Evolutionary conservation across 2,113 vertebrate species (phyloP).

Genomic region (Labeo catla): DNA sequence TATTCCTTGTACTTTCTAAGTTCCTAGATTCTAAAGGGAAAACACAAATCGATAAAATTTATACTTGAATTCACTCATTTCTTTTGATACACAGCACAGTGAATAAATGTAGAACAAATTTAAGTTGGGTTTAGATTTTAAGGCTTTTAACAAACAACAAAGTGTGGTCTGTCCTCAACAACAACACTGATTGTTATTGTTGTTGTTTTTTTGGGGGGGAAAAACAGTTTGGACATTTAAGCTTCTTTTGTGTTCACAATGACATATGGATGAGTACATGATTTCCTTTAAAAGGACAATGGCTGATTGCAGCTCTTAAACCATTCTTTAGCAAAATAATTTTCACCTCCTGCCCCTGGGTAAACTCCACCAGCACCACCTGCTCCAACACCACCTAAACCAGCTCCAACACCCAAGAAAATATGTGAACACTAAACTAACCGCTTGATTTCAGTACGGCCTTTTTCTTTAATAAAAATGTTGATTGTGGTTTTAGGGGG

Average conservation of each 20-base stretch:
- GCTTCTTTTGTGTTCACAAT: no score
- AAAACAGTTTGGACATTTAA: no score
- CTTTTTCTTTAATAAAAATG: neutral
- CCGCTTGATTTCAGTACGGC: neutral
- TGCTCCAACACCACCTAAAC: slow-evolving; percentile 53
- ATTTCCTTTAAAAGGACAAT: neutral
- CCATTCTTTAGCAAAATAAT: neutral
- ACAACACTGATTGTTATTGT: neutral
- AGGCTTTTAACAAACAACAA: neutral
- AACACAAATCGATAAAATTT: no score
- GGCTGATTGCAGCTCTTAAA: neutral
- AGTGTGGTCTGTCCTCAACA: neutral
- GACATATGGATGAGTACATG: neutral
- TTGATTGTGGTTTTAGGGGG: neutral
- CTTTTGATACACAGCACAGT: neutral
- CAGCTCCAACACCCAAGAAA: slow-evolving; percentile 44
- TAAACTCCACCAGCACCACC: slow-evolving; percentile 24
- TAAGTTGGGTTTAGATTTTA: neutral
- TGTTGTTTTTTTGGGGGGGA: no score
- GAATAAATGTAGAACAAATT: neutral
- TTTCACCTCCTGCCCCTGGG: neutral
- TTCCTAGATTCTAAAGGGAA: no score
- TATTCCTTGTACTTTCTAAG: no score
- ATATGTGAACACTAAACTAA: neutral
- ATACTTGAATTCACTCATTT: no score